Base-by-base conservation (phyloP, 2,797 vertebrate genomes). In the Morelia viridis region DNA sequence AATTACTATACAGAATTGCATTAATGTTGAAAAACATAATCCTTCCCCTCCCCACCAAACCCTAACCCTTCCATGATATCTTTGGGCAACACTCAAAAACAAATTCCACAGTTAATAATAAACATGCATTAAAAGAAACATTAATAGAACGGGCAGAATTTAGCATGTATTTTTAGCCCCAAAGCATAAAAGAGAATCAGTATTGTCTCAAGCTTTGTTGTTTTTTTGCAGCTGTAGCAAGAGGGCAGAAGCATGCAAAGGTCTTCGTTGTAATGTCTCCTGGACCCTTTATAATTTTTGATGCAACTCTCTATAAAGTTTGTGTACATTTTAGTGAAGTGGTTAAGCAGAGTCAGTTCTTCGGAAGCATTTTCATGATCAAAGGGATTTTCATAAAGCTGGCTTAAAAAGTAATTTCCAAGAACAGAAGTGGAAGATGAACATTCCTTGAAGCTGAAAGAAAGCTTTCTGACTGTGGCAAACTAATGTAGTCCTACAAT, bases 1-100 rank as follows among this genome's bases (percentile, higher is more conserved):
- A 93, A 91, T 91, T 93, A 96, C 90, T 93, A 96, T 90, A 97
- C 92, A 97, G 95, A 97, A 97, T 93, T 95, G 92, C 61, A 89
- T 92, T 94, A 93, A 94, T 94, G 93, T 91, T 50, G 41, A 87
- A 95, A 80, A 97, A 94, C 61, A 83, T 85, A 84, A n/a, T 6
- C 1, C 8, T 12, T 57, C 84, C n/a, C 56, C 3, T 28, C 8
- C 89, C 76, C 60, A 92, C 85, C 22, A 87, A 93, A 89, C 88
- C 92, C n/a, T n/a, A n/a, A n/a, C n/a, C n/a, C n/a, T n/a, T 31
- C 50, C 96, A 93, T 41, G 6, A 41, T 31, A 57, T 50, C 94
- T 93, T 46, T 1, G 90, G 89, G 90, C 62, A 94, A 94, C 62
- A 50, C 85, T 80, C 89, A 83, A 6, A 22, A 80, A 50, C 12